Conservation (phyloP, 1,140 invertebrate species). For the Platyura marginata region DNA sequence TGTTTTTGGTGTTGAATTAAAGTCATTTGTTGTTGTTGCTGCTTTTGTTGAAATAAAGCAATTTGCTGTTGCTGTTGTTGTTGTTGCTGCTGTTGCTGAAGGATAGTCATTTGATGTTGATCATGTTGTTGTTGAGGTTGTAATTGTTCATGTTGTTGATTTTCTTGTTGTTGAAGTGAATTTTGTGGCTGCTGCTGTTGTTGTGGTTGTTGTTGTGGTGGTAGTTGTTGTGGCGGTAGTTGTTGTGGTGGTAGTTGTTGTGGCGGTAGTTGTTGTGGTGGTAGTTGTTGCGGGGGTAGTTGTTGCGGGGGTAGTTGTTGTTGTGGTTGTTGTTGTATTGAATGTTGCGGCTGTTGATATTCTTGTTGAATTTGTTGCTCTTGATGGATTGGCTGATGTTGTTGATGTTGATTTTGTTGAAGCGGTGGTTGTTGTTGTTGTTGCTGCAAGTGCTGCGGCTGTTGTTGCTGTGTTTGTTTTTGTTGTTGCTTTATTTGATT, state of each 20-base stretch:
- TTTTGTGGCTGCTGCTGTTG: slow-evolving; percentile 2
- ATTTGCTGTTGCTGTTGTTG: slow-evolving; percentile 6
- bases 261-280: slow-evolving; percentile 19
- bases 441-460: no score
- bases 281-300: not conserved
- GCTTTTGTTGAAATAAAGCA: slow-evolving; percentile 2
- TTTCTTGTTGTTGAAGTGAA: not conserved
- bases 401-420: not conserved
- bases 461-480: no score
- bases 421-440: no score
- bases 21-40: slow-evolving; percentile 4
- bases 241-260: slow-evolving; percentile 17
- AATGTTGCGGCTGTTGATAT: slow-evolving; percentile 1
- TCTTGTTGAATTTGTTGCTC: not conserved
- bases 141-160: not conserved
- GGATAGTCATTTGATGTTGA: slow-evolving; percentile 19
- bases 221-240: slow-evolving; percentile 7
- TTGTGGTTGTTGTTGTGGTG: slow-evolving; percentile 3
- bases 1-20: slow-evolving; percentile 4
- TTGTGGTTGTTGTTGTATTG: slow-evolving; percentile 1
- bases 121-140: not conserved
- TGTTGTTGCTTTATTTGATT: no score
- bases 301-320: not conserved
- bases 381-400: not conserved
- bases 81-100: slow-evolving; percentile 16